Percentiles rank a stretch among this genome's conserved stretches.
Evolutionary conservation across 2,797 vertebrate species (phyloP).

Genomic region (Gouania willdenowi): DNA sequence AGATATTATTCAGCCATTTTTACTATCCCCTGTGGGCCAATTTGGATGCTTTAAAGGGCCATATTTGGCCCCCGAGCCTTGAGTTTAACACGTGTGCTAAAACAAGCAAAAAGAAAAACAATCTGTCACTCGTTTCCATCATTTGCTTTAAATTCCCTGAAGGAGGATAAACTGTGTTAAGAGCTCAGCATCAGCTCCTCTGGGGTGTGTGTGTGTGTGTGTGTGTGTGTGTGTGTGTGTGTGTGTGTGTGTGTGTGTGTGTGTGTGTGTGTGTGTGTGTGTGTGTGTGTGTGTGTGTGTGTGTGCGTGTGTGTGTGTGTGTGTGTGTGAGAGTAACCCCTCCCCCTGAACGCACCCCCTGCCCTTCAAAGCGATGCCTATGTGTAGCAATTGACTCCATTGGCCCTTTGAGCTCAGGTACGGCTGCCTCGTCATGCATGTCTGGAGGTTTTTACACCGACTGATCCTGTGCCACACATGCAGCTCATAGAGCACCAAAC

Average conservation of each 20-base stretch:
- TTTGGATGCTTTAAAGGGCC: too few relatives aligned
- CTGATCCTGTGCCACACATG: constrained; percentile 13
- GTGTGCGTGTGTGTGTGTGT: background rate
- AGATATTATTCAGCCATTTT: too few relatives aligned
- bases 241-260: constrained; percentile 1
- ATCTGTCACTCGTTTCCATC: too few relatives aligned
- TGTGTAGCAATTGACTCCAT: constrained; percentile 68
- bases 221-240: background rate
- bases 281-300: constrained; percentile 9
- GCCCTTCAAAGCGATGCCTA: constrained; percentile 56
- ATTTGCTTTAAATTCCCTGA: too few relatives aligned
- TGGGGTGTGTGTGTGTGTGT: constrained; percentile 35
- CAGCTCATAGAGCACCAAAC: too few relatives aligned
- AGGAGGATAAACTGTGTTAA: too few relatives aligned
- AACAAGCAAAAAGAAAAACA: too few relatives aligned
- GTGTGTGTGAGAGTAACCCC: constrained; percentile 13
- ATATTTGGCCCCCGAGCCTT: too few relatives aligned
- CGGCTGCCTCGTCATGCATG: constrained; percentile 50
- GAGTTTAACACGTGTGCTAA: too few relatives aligned
- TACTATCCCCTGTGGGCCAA: too few relatives aligned
- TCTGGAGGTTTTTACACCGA: constrained; percentile 39
- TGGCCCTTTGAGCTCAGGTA: constrained; percentile 58
- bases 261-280: background rate
- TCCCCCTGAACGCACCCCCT: constrained; percentile 36
- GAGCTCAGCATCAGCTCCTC: too few relatives aligned